A percentile compares a stretch with the other conserved stretches of the same genome.
Evolutionary conservation across 2,113 vertebrate genomes (phyloP).

Genomic region (Perognathus longimembris): DNA sequence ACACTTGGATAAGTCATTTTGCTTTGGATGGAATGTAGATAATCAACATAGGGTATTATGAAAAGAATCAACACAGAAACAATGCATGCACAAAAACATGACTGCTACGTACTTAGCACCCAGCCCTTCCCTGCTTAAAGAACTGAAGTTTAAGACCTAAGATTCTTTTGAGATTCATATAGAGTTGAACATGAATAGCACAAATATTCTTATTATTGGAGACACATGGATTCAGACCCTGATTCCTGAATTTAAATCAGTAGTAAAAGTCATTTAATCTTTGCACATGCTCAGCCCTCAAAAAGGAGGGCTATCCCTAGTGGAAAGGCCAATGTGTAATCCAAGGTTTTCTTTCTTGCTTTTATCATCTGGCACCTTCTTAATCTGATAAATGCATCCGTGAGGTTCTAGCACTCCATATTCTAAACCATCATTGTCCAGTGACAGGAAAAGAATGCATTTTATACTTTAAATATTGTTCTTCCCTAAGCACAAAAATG

Average conservation of each 20-base stretch:
- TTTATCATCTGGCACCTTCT: slow-evolving; percentile 8
- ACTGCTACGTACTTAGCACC: background rate
- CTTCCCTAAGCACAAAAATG: background rate
- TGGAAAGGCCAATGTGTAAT: background rate
- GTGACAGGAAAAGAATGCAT: background rate
- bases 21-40: background rate
- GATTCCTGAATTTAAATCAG: background rate
- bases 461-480: slow-evolving; percentile 25
- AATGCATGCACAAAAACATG: slow-evolving; percentile 5
- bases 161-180: background rate
- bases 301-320: background rate
- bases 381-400: background rate
- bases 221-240: slow-evolving; percentile 13
- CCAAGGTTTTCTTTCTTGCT: background rate
- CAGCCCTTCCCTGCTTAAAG: background rate
- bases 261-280: background rate
- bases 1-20: background rate
- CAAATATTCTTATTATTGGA: background rate
- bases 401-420: background rate
- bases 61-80: background rate
- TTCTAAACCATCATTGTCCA: background rate
- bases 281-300: background rate
- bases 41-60: background rate
- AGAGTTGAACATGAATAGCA: background rate
- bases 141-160: background rate